Conservation (phyloP, 1,140 invertebrate species). For the Zaprionus tsacasi region DNA sequence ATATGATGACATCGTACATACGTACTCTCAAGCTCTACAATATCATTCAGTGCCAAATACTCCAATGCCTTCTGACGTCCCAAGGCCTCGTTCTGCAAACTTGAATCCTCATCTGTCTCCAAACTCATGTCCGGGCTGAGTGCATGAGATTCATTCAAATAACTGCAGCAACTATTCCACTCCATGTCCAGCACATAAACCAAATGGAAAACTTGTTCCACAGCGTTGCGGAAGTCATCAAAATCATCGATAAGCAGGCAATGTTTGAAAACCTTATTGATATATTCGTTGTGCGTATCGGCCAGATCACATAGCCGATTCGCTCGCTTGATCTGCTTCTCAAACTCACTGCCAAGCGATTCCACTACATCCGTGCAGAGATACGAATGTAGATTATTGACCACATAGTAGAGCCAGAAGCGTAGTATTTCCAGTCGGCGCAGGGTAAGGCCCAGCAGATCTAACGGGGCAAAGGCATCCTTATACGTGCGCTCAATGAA, state of each 20-base stretch:
- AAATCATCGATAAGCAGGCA: slow-evolving; percentile 63
- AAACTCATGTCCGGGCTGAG: slow-evolving; percentile 39
- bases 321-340: slow-evolving; percentile 46
- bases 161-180: slow-evolving; percentile 51
- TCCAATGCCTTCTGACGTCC: slow-evolving; percentile 27
- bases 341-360: slow-evolving; percentile 56
- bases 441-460: slow-evolving; percentile 66
- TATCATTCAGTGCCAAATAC: slow-evolving; percentile 60
- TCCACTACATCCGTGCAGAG: slow-evolving; percentile 68
- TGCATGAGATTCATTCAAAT: slow-evolving; percentile 56
- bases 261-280: slow-evolving; percentile 47
- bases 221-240: slow-evolving; percentile 40
- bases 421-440: slow-evolving; percentile 79
- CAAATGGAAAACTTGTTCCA: slow-evolving; percentile 72
- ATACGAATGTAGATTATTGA: slow-evolving; percentile 71
- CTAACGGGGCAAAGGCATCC: slow-evolving; percentile 53
- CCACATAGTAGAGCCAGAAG: slow-evolving; percentile 76
- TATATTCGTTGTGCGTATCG: slow-evolving; percentile 59
- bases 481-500: slow-evolving; percentile 45
- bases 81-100: neutral
- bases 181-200: slow-evolving; percentile 64
- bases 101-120: slow-evolving; percentile 8
- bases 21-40: slow-evolving; percentile 69
- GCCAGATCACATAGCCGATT: slow-evolving; percentile 58
- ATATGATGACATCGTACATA: slow-evolving; percentile 78